Base-by-base conservation (phyloP, 2,113 vertebrate species). In the Cacatua alba region DNA sequence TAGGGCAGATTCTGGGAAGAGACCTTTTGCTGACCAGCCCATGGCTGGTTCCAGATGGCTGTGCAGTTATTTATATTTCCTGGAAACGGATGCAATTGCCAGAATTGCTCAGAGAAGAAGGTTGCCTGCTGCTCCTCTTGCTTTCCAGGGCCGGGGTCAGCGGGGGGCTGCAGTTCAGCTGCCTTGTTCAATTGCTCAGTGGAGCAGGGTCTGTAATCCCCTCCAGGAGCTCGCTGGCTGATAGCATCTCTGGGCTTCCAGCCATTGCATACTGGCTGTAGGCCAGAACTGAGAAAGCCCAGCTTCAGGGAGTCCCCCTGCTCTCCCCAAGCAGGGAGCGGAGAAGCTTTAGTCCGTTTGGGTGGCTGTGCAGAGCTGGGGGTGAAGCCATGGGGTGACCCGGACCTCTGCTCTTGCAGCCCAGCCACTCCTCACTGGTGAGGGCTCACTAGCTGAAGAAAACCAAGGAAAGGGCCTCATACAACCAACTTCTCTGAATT, bases 1-100 rank as follows among this genome's bases (percentile, higher is more conserved):
- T 33, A n/a, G 67, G 70, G 67, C 85, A 88, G 70, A 76, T 70
- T 78, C 84, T 55, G 63, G 76, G 67, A 86, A 88, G 64, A 41
- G 72, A 44, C 46, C 46, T 81, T 57, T 46, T 69, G n/a, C 80
- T 89, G 74, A 51, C 55, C 83, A 57, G 64, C 80, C 29, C 83
- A 77, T 60, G 83, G 53, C 26, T 13, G 3, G 16, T 68, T 93
- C 67, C 84, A 93, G 70, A 79, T 72, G 90, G 46, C 74, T 0
- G 14, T 37, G 57, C 2, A 28, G 82, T 55, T 94, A 91, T 46
- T 97, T 84, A 13, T 82, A 55, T 87, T 94, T 96, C 90, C 49
- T 95, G 85, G 92, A 94, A 95, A 69, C 33, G 1, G 0, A 21
- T 9, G 46, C 41, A 4, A n/a, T 52, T 95, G 90, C 86, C 92